Evolutionary conservation across 37 sponge, comb jelly and placozoan species (phyloP).

Genomic region (Spongia lamella): DNA sequence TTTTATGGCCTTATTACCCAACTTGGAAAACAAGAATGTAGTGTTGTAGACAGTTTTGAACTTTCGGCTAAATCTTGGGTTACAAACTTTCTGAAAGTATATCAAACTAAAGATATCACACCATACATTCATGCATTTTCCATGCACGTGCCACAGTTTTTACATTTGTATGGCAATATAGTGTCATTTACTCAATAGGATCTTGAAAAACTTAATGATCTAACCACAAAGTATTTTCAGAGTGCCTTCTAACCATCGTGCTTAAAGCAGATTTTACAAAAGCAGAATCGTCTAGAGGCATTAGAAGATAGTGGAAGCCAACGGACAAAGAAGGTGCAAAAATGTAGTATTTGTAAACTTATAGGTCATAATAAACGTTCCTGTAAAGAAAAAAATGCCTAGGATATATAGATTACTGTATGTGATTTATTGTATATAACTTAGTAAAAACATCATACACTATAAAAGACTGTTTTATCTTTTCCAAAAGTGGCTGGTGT

Average conservation of each 20-base stretch:
- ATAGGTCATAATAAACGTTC: no score
- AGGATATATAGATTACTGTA: no score
- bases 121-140: slow-evolving; percentile 31
- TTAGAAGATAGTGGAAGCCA: no score
- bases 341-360: no score
- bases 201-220: slow-evolving; percentile 36
- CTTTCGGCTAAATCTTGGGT: slow-evolving; percentile 26
- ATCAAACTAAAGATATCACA: slow-evolving; percentile 34
- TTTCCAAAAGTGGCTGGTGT: slow-evolving; percentile 12
- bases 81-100: slow-evolving; percentile 1
- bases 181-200: slow-evolving; percentile 23
- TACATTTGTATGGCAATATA: not conserved
- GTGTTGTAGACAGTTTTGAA: not conserved
- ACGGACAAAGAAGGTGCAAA: no score
- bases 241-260: slow-evolving; percentile 2
- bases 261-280: no score
- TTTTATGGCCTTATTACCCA: not conserved
- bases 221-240: slow-evolving; percentile 7
- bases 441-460: no score
- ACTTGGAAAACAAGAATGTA: not conserved
- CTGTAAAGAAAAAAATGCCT: no score
- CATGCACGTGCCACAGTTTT: slow-evolving; percentile 17
- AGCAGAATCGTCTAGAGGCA: no score
- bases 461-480: slow-evolving; percentile 11
- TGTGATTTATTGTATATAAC: no score